Evolutionary conservation across 2,113 vertebrate genomes (phyloP), one percentile per base, ranked within the genome.

Genomic region (Bombycilla garrulus): DNA sequence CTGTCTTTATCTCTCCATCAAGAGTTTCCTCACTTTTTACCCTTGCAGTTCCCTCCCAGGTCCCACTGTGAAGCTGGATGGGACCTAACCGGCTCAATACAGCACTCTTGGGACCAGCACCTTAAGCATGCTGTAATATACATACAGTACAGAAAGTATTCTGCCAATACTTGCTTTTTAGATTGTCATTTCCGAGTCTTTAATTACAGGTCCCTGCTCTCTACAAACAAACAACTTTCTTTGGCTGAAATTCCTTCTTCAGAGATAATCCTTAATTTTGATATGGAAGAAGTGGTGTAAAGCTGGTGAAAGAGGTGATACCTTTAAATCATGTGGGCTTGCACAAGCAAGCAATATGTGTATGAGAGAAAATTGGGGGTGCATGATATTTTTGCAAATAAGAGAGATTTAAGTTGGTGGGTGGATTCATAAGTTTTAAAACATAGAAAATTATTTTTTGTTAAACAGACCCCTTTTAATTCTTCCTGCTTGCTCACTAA

Each of bases 1-100:
- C 12, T 51, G 11, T 22, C 17, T 85, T 69, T 47, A 65, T 29
- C 29, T 50, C n/a, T 86, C 4, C 24, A n/a, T 24, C 6, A 15
- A 0, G 2, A 4, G 16, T 50, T 79, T 91, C 29, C 44, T 91
- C 15, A 22, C 11, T 89, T 67, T 38, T 76, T 3, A 29, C 19
- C 12, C 10, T 76, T 86, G 22, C 19, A 9, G 1, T 36, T 76
- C 5, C 53, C 28, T 31, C 19, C 16, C 4, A 4, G 4, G 5
- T n/a, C 6, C 7, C 17, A 6, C 16, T 0, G 1, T 33, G 48
- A 2, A 4, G 38, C 18, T 89, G 33, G 0, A 1, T 45, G 24
- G n/a, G 15, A 9, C 15, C 38, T 33, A 86, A 47, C 19, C 71
- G n/a, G 12, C n/a, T 48, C 42, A 91, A 36, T 5, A 21, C 11